phyloP scores from a whole-genome alignment of 2,797 vertebrate genomes.

The Spheniscus humboldti region DNA sequence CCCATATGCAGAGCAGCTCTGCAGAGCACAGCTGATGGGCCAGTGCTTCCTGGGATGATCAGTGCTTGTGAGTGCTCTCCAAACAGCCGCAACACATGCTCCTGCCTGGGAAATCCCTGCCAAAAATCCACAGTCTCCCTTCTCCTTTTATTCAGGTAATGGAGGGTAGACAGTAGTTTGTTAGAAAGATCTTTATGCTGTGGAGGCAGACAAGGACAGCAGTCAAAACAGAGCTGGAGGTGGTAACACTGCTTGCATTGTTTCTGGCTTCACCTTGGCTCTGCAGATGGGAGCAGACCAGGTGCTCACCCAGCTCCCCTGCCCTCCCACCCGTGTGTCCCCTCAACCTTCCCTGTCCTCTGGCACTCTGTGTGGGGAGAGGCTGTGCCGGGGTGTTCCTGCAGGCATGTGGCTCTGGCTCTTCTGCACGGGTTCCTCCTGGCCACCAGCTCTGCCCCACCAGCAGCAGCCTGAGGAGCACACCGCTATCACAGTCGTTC shows the following conservation, averaged over 20 bases:
- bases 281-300: background rate
- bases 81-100: background rate
- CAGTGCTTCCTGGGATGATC: background rate
- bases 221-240: background rate
- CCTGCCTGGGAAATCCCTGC: background rate
- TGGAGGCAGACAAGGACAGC: accelerated
- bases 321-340: background rate
- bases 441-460: background rate
- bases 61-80: background rate
- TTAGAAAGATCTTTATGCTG: background rate
- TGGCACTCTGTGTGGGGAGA: background rate
- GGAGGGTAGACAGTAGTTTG: background rate
- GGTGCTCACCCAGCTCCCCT: background rate
- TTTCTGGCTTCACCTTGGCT: background rate
- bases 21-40: background rate
- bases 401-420: background rate
- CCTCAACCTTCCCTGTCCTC: background rate
- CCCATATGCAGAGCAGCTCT: background rate
- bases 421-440: background rate
- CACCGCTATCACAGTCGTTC: background rate
- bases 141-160: background rate
- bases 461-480: background rate
- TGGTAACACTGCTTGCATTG: too few relatives aligned
- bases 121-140: background rate
- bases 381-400: background rate